Base-by-base conservation (phyloP, 64 coral and sea anemone genomes). In the Porites lutea region DNA sequence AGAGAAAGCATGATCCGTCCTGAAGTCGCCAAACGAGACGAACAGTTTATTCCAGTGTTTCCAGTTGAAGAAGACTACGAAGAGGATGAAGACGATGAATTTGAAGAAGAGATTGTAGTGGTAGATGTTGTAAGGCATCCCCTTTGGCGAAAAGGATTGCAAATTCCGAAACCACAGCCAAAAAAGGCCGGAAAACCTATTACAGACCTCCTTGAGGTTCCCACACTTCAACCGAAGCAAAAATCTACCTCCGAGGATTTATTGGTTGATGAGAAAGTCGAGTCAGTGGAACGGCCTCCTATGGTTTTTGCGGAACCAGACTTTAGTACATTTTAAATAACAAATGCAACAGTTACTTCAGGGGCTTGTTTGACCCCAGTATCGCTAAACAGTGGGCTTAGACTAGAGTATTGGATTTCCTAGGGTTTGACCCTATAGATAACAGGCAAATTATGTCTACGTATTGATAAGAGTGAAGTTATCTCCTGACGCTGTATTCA, bases 241-340 rank as follows among this genome's bases (percentile, higher is more conserved):
- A 14, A 76, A 50, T 18, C 13, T 5, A 15, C 13, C 14, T 14
- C 5, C 15, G 73, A 76, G 6, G 48, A 51, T 45, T 44, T 18
- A 13, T 50, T 48, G 13, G 9, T 76, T 76, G 73, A 76, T 76
- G 73, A 76, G 73, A 76, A 51, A 76, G 51, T 76, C 48, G 73
- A 76, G 45, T 50, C 4, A 13, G 46, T 51, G 46, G 27, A 52
- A 76, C 73, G 73, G 46, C 73, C 47, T 8, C 47, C 46, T 8
- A 48, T 76, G 46, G 72, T 48, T 74, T 15, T 50, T n/a, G 73
- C 47, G 19, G 73, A 14, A 51, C 73, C 8, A 48, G 16, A 52
- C 47, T 50, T 52, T 46, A 6, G 1, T 16, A 51, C 27, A 37
- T 37, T 37, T 37, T 37, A 37, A 37, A 37, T 37, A 37, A 37